A percentile compares a stretch with the other conserved stretches of the same genome.
Evolutionary conservation across 1,140 invertebrate species (phyloP).

Genomic region (Drosophila seguyi): DNA sequence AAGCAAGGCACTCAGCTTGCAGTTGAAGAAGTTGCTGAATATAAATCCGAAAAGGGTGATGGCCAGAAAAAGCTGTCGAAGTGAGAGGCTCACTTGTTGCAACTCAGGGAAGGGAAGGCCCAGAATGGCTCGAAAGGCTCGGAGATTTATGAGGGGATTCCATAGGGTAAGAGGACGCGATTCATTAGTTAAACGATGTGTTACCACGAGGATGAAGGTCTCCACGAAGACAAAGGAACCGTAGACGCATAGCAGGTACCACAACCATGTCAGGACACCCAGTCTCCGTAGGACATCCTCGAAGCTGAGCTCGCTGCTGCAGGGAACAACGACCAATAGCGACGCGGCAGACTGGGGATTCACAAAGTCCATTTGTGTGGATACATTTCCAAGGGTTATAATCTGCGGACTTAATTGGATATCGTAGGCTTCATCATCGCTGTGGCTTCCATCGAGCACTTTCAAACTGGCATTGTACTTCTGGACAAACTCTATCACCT

Average conservation of each 20-base stretch:
- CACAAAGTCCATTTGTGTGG: background rate
- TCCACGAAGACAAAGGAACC: conserved; percentile 26
- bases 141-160: conserved; percentile 26
- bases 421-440: background rate
- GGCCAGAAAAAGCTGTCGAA: conserved; percentile 35
- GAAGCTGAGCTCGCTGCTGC: conserved; percentile 18
- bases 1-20: conserved; percentile 46
- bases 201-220: conserved; percentile 12
- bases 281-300: conserved; percentile 13
- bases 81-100: conserved; percentile 9
- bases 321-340: conserved; percentile 32
- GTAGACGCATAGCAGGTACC: conserved; percentile 21
- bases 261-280: background rate
- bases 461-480: conserved; percentile 7
- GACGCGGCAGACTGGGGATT: background rate
- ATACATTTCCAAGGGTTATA: background rate
- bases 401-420: background rate
- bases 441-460: background rate
- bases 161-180: background rate
- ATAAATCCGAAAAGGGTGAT: conserved; percentile 49
- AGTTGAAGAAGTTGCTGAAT: conserved; percentile 30
- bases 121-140: conserved; percentile 39
- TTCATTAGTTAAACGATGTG: background rate
- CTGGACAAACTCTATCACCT: conserved; percentile 1
- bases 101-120: conserved; percentile 25